Conservation (phyloP, 1,140 invertebrate genomes). For the Augochlora pura region DNA sequence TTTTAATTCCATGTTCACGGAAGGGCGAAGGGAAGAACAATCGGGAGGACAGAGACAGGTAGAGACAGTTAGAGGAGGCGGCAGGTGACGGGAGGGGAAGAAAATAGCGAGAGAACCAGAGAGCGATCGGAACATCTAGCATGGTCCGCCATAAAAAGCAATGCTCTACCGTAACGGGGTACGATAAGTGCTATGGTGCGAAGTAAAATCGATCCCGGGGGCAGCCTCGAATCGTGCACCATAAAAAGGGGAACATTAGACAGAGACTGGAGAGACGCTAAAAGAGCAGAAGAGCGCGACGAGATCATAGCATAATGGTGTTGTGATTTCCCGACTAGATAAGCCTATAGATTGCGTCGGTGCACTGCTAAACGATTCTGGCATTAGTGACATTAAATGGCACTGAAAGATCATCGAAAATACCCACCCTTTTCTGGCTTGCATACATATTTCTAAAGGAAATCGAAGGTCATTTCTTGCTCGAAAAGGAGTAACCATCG, state of each 20-base stretch:
- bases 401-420: neutral
- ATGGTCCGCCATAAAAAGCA: slow-evolving; percentile 69
- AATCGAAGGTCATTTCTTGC: too few species aligned
- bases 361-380: slow-evolving; percentile 69
- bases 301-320: slow-evolving; percentile 71
- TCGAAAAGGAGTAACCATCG: too few species aligned
- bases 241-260: slow-evolving; percentile 78
- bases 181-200: slow-evolving; percentile 71
- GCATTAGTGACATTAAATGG: slow-evolving; percentile 64
- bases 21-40: neutral
- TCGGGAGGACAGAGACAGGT: neutral
- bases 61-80: neutral
- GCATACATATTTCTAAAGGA: neutral
- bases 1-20: slow-evolving; percentile 31
- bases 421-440: neutral
- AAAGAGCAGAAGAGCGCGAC: slow-evolving; percentile 21
- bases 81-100: neutral
- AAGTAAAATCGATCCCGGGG: slow-evolving; percentile 76
- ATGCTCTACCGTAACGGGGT: slow-evolving; percentile 70
- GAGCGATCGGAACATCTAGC: slow-evolving; percentile 59
- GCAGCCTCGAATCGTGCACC: slow-evolving; percentile 73
- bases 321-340: slow-evolving; percentile 75
- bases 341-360: slow-evolving; percentile 65
- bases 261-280: slow-evolving; percentile 18
- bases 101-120: slow-evolving; percentile 30